Evolutionary conservation across 2,797 vertebrate genomes (phyloP).

Genomic region (Tiaroga cobitis): DNA sequence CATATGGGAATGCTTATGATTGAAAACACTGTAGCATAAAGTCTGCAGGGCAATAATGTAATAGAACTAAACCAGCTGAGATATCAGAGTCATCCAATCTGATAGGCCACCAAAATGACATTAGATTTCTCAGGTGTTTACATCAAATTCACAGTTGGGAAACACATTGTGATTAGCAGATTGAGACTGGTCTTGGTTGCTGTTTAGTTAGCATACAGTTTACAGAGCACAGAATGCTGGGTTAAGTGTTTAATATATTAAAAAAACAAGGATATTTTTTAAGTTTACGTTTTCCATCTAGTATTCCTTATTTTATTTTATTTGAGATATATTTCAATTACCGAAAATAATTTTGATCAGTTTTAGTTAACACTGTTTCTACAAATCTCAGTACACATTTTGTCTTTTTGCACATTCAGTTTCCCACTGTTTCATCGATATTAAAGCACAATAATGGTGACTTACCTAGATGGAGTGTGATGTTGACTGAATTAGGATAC

Average conservation of each 20-base stretch:
- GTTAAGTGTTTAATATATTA: neutral
- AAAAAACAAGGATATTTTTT: neutral
- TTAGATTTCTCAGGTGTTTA: slow-evolving; percentile 16
- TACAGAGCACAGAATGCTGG: neutral
- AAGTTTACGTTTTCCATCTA: too few species aligned
- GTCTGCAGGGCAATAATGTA: slow-evolving; percentile 6
- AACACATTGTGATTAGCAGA: neutral
- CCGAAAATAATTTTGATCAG: neutral
- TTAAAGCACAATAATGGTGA: slow-evolving; percentile 4
- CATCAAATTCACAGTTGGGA: slow-evolving; percentile 1
- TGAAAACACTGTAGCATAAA: slow-evolving; percentile 11
- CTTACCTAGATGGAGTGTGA: slow-evolving; percentile 91
- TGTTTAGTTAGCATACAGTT: neutral
- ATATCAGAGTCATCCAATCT: slow-evolving; percentile 12
- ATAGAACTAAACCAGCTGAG: slow-evolving; percentile 21
- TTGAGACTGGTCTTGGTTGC: neutral
- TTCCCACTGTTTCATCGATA: neutral
- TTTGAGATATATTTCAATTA: neutral
- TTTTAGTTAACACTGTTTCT: neutral
- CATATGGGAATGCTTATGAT: slow-evolving; percentile 7
- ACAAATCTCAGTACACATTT: neutral
- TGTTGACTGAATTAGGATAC: slow-evolving; percentile 88
- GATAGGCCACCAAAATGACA: neutral
- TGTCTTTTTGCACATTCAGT: neutral
- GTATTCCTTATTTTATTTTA: neutral